Percentiles rank a stretch among this genome's conserved stretches.
These are phyloP conservation scores for Enteromius unitaeniatus DNA, from an alignment of 2,797 vertebrate genomes.

Conservation along the genomic window DNA sequence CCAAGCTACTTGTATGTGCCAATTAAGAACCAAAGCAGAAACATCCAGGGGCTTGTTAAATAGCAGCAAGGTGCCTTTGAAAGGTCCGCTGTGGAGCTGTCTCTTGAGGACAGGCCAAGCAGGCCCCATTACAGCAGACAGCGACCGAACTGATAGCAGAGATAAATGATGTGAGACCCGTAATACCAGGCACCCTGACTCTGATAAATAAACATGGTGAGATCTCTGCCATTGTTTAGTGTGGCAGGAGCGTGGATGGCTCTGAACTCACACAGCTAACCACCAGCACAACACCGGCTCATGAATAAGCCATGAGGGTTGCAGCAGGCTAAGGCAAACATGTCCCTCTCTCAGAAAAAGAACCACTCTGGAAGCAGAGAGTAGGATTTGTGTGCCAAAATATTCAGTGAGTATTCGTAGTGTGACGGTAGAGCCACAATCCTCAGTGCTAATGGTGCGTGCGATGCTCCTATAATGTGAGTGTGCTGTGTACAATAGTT, in stretches of 20 bases:
- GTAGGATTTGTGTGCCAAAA: constrained; percentile 3
- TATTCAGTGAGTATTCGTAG: constrained; percentile 5
- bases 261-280: constrained; percentile 54
- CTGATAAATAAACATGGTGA: constrained; percentile 66
- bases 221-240: constrained; percentile 54
- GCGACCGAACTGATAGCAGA: constrained; percentile 38
- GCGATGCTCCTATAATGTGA: neutral
- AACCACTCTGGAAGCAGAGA: constrained; percentile 27
- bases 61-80: constrained; percentile 59
- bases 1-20: constrained; percentile 19
- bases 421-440: constrained; percentile 17
- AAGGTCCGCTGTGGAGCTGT: constrained; percentile 17
- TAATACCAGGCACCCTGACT: constrained; percentile 31
- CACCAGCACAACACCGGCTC: constrained; percentile 43
- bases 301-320: constrained; percentile 62
- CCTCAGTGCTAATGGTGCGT: constrained; percentile 4
- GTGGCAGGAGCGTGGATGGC: constrained; percentile 37
- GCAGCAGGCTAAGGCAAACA: constrained; percentile 51
- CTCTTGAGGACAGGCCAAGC: constrained; percentile 23
- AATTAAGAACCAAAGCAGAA: constrained; percentile 52
- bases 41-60: constrained; percentile 42
- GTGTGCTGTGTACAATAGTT: neutral
- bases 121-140: constrained; percentile 55
- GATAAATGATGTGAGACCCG: constrained; percentile 58
- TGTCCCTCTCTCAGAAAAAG: constrained; percentile 39